Conservation (phyloP, 2,888 invertebrate species). For the Coenonympha glycerion region DNA sequence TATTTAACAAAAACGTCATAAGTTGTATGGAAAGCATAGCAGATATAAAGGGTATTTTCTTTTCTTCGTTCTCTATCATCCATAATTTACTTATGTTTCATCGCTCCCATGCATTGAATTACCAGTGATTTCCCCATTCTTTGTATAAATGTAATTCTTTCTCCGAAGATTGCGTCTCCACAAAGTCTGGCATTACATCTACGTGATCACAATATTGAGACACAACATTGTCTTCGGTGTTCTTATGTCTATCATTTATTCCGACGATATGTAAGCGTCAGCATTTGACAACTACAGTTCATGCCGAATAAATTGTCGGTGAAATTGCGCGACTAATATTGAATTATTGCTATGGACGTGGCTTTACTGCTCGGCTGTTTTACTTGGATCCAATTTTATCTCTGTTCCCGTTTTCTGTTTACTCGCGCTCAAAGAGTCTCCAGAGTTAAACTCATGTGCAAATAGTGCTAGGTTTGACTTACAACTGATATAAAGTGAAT, state of each 20-base stretch:
- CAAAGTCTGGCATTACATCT: conserved; percentile 46
- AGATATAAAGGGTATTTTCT: background rate
- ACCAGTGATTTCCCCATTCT: conserved; percentile 64
- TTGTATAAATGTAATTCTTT: conserved; percentile 73
- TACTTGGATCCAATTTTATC: conserved; percentile 53
- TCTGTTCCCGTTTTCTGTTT: conserved; percentile 51
- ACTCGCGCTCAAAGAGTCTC: conserved; percentile 17
- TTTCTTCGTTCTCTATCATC: conserved; percentile 1
- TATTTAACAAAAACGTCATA: background rate
- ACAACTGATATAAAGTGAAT: background rate
- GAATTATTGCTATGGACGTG: conserved; percentile 63
- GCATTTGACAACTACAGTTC: conserved; percentile 72
- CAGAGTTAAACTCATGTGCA: background rate
- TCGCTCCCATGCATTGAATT: conserved; percentile 64
- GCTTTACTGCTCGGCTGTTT: conserved; percentile 55
- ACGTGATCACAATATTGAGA: conserved; percentile 70
- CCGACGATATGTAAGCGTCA: conserved; percentile 66
- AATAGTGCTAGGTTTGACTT: background rate
- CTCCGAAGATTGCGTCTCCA: conserved; percentile 66
- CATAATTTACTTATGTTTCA: conserved; percentile 44
- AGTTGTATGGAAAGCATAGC: background rate
- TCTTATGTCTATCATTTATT: conserved; percentile 70
- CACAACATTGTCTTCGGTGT: conserved; percentile 54
- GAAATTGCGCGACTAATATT: conserved; percentile 62
- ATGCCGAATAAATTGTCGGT: conserved; percentile 68